Evolutionary conservation across 2,888 invertebrate genomes (phyloP).

Genomic region (Norana najaformis): DNA sequence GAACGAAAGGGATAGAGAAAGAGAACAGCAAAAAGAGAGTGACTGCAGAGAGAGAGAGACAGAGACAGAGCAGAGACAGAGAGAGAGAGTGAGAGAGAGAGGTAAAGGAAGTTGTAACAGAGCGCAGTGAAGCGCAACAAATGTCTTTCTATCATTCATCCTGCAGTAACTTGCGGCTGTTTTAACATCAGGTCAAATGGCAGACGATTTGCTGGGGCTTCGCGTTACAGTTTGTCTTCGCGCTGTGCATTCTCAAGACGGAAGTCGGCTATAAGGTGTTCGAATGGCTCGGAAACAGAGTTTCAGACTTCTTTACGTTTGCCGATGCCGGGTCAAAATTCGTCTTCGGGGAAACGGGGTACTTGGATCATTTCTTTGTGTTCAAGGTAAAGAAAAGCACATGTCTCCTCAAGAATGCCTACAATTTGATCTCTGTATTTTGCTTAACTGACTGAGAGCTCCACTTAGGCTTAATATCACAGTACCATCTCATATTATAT

Average conservation of each 20-base stretch:
- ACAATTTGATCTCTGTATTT: no score
- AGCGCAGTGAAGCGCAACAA: background rate
- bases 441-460: no score
- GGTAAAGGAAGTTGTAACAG: no score
- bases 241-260: slow-evolving; percentile 83
- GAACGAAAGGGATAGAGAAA: background rate
- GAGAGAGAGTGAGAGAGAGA: no score
- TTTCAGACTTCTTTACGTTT: slow-evolving; percentile 77
- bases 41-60: background rate
- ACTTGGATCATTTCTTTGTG: slow-evolving; percentile 73
- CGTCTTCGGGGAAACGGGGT: slow-evolving; percentile 72
- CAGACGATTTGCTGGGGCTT: slow-evolving; percentile 79
- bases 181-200: slow-evolving; percentile 67
- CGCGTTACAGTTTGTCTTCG: slow-evolving; percentile 80
- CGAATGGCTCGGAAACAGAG: slow-evolving; percentile 71
- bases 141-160: background rate
- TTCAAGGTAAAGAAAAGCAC: slow-evolving; percentile 73
- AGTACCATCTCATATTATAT: no score
- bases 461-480: no score
- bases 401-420: no score
- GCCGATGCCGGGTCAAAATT: slow-evolving; percentile 80
- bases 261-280: slow-evolving; percentile 75
- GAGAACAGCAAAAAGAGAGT: no score
- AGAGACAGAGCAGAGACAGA: no score
- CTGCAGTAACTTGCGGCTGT: background rate